phyloP scores from a whole-genome alignment of 92 coral and sea anemone genomes.

The Epizoanthus illoricatus region DNA sequence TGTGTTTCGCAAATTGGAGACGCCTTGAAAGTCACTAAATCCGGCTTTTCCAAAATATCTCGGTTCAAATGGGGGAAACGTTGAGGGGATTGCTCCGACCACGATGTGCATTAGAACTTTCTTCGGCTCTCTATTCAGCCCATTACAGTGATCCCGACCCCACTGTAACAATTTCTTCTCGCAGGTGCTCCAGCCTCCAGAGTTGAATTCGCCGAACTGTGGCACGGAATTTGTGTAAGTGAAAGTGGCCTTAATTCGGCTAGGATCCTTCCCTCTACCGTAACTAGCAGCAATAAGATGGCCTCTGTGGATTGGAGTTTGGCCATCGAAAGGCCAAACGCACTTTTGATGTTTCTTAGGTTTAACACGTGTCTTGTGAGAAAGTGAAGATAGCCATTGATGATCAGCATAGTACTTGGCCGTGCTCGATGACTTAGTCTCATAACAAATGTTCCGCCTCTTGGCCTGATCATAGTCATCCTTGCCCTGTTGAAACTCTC shows the following conservation, averaged over 20 bases:
- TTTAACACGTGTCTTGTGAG: too few species aligned
- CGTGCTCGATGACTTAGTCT: not conserved
- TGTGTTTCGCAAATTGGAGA: not conserved
- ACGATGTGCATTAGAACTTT: slow-evolving; percentile 53
- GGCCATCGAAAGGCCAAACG: not conserved
- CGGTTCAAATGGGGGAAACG: slow-evolving; percentile 13
- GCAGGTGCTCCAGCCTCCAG: slow-evolving; percentile 24
- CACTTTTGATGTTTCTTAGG: not conserved
- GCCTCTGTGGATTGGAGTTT: slow-evolving; percentile 39
- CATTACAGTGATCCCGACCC: slow-evolving; percentile 39
- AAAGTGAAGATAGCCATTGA: too few species aligned
- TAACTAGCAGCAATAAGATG: slow-evolving; percentile 52
- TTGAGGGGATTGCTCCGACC: slow-evolving; percentile 57
- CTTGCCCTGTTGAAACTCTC: slow-evolving; percentile 42
- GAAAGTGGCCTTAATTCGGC: slow-evolving; percentile 34
- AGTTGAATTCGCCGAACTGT: slow-evolving; percentile 52
- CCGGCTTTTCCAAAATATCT: slow-evolving; percentile 55
- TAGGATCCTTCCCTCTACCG: slow-evolving; percentile 27
- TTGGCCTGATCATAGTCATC: slow-evolving; percentile 23
- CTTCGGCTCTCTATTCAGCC: not conserved
- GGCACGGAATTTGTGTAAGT: slow-evolving; percentile 58
- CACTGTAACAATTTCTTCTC: slow-evolving; percentile 37
- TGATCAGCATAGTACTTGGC: too few species aligned
- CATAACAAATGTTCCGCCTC: slow-evolving; percentile 36
- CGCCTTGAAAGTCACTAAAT: slow-evolving; percentile 46